Percentiles rank a stretch among this genome's conserved stretches.
These are phyloP conservation scores for Ploceus nigricollis DNA, from an alignment of 2,113 vertebrate species.

Conservation along the genomic window DNA sequence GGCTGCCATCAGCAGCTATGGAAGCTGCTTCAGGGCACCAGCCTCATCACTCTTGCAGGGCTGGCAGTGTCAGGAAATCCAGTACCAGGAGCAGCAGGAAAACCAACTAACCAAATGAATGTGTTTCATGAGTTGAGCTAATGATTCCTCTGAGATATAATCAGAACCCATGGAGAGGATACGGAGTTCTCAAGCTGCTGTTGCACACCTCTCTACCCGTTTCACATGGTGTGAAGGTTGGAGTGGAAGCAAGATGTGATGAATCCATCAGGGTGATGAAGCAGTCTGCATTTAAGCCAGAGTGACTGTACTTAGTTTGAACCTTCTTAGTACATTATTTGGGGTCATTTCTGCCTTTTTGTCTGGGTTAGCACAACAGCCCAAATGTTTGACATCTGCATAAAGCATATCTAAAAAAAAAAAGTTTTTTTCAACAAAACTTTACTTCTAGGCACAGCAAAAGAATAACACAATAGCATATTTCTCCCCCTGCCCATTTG, in stretches of 20 bases:
- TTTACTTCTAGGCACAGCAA: background rate
- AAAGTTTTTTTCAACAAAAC: background rate
- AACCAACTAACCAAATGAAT: background rate
- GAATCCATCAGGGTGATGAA: background rate
- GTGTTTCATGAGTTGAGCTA: background rate
- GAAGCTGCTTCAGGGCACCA: background rate
- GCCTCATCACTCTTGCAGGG: too few relatives aligned
- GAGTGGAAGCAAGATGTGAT: background rate
- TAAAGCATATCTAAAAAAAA: background rate
- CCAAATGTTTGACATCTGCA: background rate
- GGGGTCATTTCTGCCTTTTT: background rate
- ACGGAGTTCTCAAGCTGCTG: rapidly evolving
- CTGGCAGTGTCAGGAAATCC: background rate
- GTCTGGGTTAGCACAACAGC: background rate
- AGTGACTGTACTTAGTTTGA: background rate
- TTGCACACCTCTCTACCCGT: background rate
- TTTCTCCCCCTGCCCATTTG: background rate
- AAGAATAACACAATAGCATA: background rate
- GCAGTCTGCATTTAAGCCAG: background rate
- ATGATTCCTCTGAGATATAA: background rate
- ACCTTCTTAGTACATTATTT: background rate
- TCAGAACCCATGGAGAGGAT: background rate
- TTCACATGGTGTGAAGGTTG: background rate
- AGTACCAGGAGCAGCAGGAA: background rate
- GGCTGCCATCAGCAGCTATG: background rate